Conservation (phyloP, 2,888 invertebrate genomes). For the Hyposoter didymator region DNA sequence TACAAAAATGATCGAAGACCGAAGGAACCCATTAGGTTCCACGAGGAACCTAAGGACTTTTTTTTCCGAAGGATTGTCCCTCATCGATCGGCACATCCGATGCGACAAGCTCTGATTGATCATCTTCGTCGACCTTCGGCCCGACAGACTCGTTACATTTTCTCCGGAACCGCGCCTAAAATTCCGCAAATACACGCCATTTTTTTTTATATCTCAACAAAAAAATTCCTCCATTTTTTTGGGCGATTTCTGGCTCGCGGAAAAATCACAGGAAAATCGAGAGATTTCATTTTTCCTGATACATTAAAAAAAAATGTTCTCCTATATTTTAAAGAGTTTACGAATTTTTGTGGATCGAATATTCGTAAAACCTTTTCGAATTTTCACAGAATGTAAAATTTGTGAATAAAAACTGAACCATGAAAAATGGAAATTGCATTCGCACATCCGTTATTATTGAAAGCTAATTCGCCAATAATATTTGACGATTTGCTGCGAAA, state of each 20-base stretch:
- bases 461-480: no score
- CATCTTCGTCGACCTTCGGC: background rate
- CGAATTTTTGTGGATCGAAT: background rate
- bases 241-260: background rate
- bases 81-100: background rate
- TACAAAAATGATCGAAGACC: conserved; percentile 33
- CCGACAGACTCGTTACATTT: background rate
- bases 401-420: background rate
- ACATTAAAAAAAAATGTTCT: background rate
- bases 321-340: background rate
- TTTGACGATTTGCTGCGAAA: background rate
- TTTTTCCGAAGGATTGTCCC: conserved; percentile 5
- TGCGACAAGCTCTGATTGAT: conserved; percentile 29
- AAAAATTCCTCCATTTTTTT: background rate
- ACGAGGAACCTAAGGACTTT: background rate
- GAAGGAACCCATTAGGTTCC: background rate
- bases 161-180: background rate
- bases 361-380: background rate
- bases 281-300: background rate
- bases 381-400: background rate
- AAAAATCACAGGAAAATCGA: background rate
- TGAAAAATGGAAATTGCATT: background rate
- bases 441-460: no score
- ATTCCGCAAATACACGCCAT: background rate
- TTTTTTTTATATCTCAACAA: background rate